Base-by-base conservation (phyloP, 2,113 vertebrate species). In the Periophthalmodon schlosseri region DNA sequence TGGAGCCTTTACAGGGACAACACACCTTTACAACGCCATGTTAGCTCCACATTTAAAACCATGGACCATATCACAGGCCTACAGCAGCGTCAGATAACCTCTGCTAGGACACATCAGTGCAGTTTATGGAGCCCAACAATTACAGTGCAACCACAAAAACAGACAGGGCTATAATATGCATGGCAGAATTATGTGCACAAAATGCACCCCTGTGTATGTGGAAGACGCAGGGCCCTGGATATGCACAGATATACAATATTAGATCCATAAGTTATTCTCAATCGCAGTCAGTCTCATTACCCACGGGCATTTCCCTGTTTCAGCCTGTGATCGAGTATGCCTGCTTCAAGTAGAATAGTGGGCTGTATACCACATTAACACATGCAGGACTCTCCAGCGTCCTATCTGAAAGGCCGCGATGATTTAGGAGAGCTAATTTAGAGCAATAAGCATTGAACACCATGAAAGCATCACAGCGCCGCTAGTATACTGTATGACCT, bases 371-470 rank as follows among this genome's bases (percentile, higher is more conserved):
- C 87, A 79, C 92, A 91, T 90, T 89, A 91, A 91, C 87, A 89
- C 87, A 89, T 71, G 90, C 87, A 91, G 88, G 88, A 89, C 88
- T 92, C 92, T 91, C 90, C 69, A 84, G 91, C 84, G 88, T 91
- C 82, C 88, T 75, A 88, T 88, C 83, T 54, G 47, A 84, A 91
- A 90, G 87, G 83, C 84, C 64, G 33, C 85, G 68, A 72, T 93
- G 93, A 94, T 93, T 94, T 93, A 94, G 70, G 86, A 78, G 83
- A 92, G 86, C 89, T 92, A 91, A 93, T 94, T 94, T 97, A 95
- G 94, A 94, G 94, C 95, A 93, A 91, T 93, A 95, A 91, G 88
- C 91, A 90, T 87, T 87, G 91, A 89, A 82, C 83, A 86, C 82
- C 76, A 81, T 87, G 87, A 89, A 92, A 78, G 89, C 83, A 82